These are phyloP conservation scores for Tipula unca DNA, from an alignment of 2,888 invertebrate genomes.

Conservation along the genomic window DNA sequence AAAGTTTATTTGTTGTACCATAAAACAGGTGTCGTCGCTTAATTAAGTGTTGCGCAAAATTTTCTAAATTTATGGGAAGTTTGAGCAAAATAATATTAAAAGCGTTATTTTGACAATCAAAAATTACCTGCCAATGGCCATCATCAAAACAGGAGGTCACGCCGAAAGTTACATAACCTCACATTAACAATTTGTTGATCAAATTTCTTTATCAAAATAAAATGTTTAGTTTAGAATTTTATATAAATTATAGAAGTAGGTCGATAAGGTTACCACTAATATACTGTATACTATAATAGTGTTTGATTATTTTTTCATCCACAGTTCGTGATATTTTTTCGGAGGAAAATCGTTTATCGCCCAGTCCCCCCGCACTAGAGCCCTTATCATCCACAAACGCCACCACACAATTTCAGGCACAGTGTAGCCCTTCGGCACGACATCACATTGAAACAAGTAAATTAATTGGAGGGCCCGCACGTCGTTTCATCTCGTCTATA, in stretches of 20 bases:
- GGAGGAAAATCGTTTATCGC: slow-evolving; percentile 36
- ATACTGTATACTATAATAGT: neutral
- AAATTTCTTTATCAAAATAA: neutral
- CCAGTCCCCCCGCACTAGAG: slow-evolving; percentile 23
- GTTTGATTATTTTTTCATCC: slow-evolving; percentile 32
- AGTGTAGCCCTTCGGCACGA: neutral
- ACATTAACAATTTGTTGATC: neutral
- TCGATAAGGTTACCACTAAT: too few relatives aligned
- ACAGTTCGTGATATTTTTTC: slow-evolving; percentile 49
- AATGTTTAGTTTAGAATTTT: slow-evolving; percentile 20
- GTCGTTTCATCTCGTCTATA: slow-evolving; percentile 70
- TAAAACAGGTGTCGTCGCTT: neutral
- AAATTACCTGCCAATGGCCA: neutral
- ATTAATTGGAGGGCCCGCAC: slow-evolving; percentile 38
- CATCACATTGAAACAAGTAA: neutral
- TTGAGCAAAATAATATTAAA: neutral
- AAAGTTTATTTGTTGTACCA: neutral
- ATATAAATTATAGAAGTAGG: slow-evolving; percentile 21
- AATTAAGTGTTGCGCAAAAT: neutral
- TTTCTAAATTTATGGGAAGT: neutral
- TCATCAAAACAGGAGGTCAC: neutral
- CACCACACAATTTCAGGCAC: neutral
- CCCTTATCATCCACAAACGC: neutral
- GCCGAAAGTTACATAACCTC: neutral
- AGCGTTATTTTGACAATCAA: neutral